phyloP scores from a whole-genome alignment of 2,113 vertebrate genomes.

The Heterotis niloticus region DNA sequence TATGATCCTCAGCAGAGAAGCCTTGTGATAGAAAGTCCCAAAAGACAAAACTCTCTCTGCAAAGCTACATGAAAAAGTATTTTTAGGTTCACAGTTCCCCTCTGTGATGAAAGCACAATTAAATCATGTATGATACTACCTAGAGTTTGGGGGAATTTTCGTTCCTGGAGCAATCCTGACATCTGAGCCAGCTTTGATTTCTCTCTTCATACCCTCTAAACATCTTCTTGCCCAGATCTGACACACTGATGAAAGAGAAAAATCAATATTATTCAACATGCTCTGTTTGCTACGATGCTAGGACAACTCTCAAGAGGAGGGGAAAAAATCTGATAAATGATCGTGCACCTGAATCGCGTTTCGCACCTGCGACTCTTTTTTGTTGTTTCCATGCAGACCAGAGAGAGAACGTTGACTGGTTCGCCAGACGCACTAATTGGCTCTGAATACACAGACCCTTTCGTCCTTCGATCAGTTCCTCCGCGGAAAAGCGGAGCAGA shows the following conservation, averaged over 20 bases:
- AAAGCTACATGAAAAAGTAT: not conserved
- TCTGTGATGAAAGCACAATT: constrained; percentile 1
- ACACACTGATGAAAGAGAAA: not conserved
- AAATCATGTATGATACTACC: constrained; percentile 7
- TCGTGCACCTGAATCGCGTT: not conserved
- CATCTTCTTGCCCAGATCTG: constrained; percentile 3
- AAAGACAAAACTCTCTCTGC: no score
- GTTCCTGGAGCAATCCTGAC: not conserved
- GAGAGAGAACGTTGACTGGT: not conserved
- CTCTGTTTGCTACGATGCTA: not conserved
- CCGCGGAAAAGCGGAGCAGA: not conserved
- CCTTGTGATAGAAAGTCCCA: no score
- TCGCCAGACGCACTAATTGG: constrained; percentile 6
- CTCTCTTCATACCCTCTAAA: not conserved
- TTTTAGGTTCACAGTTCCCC: not conserved
- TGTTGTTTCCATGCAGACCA: not conserved
- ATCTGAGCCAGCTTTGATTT: constrained; percentile 12
- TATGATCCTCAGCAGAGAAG: no score
- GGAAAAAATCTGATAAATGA: not conserved
- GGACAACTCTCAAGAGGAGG: not conserved
- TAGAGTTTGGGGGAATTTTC: constrained; percentile 5
- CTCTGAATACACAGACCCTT: not conserved
- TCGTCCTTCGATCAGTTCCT: not conserved
- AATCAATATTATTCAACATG: not conserved
- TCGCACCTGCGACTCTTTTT: not conserved